Percentiles rank a stretch among this genome's conserved stretches.
Evolutionary conservation across 2,888 invertebrate species (phyloP).

Genomic region (Athalia rosae): DNA sequence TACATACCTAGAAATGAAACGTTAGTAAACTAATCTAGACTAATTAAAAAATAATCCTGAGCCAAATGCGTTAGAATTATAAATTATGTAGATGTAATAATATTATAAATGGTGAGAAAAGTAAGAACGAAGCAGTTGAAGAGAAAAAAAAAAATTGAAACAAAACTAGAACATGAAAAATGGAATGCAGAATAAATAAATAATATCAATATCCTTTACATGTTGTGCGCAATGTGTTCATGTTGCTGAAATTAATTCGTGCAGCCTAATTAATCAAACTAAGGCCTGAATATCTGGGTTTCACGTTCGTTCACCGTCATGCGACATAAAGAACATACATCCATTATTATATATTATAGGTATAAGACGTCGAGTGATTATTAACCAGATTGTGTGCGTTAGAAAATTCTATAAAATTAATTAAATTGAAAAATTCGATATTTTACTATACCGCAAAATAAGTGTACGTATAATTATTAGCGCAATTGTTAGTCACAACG

Average conservation of each 20-base stretch:
- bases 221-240: constrained; percentile 61
- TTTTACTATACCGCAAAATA: constrained; percentile 66
- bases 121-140: neutral
- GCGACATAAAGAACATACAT: neutral
- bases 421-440: constrained; percentile 66
- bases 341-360: too few species aligned
- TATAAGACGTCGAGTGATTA: neutral
- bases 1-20: neutral
- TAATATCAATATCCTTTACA: constrained; percentile 41
- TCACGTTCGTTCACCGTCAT: neutral
- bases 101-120: neutral
- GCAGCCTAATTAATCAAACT: constrained; percentile 4
- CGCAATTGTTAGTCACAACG: neutral
- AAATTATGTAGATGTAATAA: constrained; percentile 14
- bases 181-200: constrained; percentile 10
- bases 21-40: constrained; percentile 3
- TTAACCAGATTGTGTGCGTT: neutral
- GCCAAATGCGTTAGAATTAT: constrained; percentile 29
- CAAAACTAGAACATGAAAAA: constrained; percentile 40
- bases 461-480: constrained; percentile 56
- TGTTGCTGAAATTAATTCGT: constrained; percentile 51
- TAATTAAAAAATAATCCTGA: constrained; percentile 17
- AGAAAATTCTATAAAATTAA: constrained; percentile 44
- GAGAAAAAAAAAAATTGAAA: neutral
- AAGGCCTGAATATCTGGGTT: constrained; percentile 15